These are phyloP conservation scores for Villa cingulata DNA, from an alignment of 2,888 invertebrate genomes.

Conservation along the genomic window DNA sequence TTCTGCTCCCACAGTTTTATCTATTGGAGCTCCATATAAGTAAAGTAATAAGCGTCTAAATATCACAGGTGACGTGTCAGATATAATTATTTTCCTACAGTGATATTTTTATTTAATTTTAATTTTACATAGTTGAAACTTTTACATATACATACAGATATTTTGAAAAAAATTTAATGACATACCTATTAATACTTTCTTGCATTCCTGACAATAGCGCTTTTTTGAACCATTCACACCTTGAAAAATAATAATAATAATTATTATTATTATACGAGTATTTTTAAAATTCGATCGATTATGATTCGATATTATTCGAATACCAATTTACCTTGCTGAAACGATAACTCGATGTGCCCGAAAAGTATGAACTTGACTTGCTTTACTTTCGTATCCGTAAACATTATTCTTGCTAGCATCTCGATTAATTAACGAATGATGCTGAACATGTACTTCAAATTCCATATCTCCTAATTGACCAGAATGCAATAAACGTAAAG, in stretches of 20 bases:
- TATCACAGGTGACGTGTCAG: slow-evolving; percentile 48
- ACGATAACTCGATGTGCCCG: slow-evolving; percentile 51
- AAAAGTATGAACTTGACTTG: slow-evolving; percentile 31
- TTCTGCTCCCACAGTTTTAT: slow-evolving; percentile 37
- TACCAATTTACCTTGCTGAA: slow-evolving; percentile 39
- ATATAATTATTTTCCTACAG: slow-evolving; percentile 49
- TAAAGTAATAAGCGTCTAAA: slow-evolving; percentile 49
- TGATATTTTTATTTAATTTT: background rate
- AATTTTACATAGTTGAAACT: background rate
- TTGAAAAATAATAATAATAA: slow-evolving; percentile 10
- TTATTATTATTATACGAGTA: background rate
- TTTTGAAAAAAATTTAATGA: background rate
- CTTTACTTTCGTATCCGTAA: slow-evolving; percentile 6
- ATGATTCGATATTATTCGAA: too few species aligned
- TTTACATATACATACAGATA: background rate
- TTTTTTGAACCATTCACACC: slow-evolving; percentile 56
- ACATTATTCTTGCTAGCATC: too few species aligned
- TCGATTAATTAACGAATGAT: background rate
- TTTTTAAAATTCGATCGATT: background rate
- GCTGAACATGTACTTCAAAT: slow-evolving; percentile 41
- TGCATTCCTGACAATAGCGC: slow-evolving; percentile 56
- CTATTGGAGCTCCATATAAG: slow-evolving; percentile 48
- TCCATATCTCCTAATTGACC: slow-evolving; percentile 48
- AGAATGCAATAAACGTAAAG: slow-evolving; percentile 42
- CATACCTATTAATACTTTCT: slow-evolving; percentile 52